Evolutionary conservation across 2,797 vertebrate genomes (phyloP), one percentile per base, ranked within the genome.

Genomic region (Onychomys leucogaster): DNA sequence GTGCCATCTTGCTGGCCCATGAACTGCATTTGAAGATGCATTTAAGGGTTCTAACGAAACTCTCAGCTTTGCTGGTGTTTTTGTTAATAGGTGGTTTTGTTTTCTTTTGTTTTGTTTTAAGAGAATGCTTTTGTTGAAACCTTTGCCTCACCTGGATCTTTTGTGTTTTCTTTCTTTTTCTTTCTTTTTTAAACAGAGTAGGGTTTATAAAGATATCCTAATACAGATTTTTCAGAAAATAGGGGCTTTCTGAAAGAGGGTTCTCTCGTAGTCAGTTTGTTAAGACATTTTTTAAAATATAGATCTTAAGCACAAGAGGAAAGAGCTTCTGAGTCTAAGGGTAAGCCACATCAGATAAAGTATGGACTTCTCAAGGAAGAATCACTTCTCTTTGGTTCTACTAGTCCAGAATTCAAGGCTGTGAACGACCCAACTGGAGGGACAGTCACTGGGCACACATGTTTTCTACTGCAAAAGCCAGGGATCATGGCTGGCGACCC

Each of bases 401-500:
- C 21, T 25, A 77, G 61, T 41, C 6, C 17, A 1, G 23, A 67
- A 5, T 16, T 16, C 37, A 9, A 0, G 2, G 34, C 75, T 80
- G 29, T n/a, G 55, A 43, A 41, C 9, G 8, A 49, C 43, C 8
- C n/a, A 41, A 6, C 29, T 5, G 11, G 23, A 49, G 41, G 32
- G 27, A 57, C 1, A 69, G 67, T 0, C 0, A 8, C 13, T 29
- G 34, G 52, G 2, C 5, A 1, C 32, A 8, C 17, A 13, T 37
- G 12, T 46, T 55, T 63, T 21, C 4, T 10, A 59, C 34, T 21
- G 25, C 37, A 67, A 19, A 77, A 43, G 25, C 12, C 65, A 0
- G 27, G 49, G 6, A 0, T 12, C 32, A 14, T 12, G 2, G 41
- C 13, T 1, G 1, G 5, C 19, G 76, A 52, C 67, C 14, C 0